Evolutionary conservation across 1,140 invertebrate species (phyloP), one percentile per base, ranked within the genome.

Genomic region (Musca vetustissima): DNA sequence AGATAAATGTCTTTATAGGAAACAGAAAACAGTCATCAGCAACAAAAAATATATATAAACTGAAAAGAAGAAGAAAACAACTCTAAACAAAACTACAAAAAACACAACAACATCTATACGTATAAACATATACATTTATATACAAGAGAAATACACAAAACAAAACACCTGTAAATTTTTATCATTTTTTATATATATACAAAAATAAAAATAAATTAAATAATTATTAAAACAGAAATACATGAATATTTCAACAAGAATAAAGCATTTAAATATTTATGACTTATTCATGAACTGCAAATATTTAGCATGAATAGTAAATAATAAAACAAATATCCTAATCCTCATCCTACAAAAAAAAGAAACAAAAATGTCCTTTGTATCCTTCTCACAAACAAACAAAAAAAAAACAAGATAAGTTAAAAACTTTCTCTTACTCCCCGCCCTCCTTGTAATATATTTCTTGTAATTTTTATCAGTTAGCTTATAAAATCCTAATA

Each of bases 401-500:
- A 55, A 11, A 28, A 55, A 59, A 32, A 32, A n/a, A n/a, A n/a
- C n/a, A n/a, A 61, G 21, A 6, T 28, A 43, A 61, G 19, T 36
- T 21, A 32, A 59, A n/a, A 59, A 59, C n/a, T 61, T 61, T 57
- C 22, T n/a, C 32, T 17, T 7, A 9, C 19, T 24, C 17, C 21
- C 19, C n/a, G 4, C 28, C 17, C 36, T 36, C 14, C 32, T 61
- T 57, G 53, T 57, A 57, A 57, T 55, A 57, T 57, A 48, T 50
- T 66, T 66, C 22, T 50, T 66, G 19, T 28, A 24, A 48, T 21
- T 67, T n/a, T 64, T 64, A 64, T 64, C 15, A 64, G 69, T 71
- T 69, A 69, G 57, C 74, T 67, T 76, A 70, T 76, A 73, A 73
- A 78, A 78, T 78, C 36, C 36, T 43, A 43, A n/a, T n/a, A n/a